These are phyloP conservation scores for Scaeva pyrastri DNA, from an alignment of 2,888 invertebrate genomes.

Conservation along the genomic window DNA sequence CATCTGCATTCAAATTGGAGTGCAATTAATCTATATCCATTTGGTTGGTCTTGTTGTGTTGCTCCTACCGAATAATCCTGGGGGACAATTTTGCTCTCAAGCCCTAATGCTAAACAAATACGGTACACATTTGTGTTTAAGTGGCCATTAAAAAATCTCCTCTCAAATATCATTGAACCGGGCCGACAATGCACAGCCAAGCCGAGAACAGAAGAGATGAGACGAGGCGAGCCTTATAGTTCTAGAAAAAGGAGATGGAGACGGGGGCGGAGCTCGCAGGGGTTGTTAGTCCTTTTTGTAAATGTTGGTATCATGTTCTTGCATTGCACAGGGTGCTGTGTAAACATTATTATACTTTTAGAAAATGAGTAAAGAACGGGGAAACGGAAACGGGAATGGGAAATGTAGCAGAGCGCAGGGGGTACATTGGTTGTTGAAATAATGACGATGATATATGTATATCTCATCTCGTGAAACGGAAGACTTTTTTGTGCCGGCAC, in stretches of 20 bases:
- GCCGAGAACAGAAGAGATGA: not conserved
- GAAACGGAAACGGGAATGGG: not conserved
- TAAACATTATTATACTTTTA: constrained; percentile 68
- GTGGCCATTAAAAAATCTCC: constrained; percentile 73
- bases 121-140: constrained; percentile 70
- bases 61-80: not conserved
- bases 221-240: not conserved
- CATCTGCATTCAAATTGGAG: not conserved
- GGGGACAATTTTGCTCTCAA: constrained; percentile 30
- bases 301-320: constrained; percentile 52
- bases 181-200: constrained; percentile 32
- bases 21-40: constrained; percentile 28
- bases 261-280: not conserved
- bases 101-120: constrained; percentile 73
- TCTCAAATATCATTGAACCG: constrained; percentile 70
- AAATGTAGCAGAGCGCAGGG: not conserved
- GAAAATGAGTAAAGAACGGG: constrained; percentile 9
- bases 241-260: not conserved
- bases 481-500: constrained; percentile 59
- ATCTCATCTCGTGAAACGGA: constrained; percentile 51
- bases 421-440: not conserved
- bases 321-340: constrained; percentile 63
- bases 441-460: constrained; percentile 37
- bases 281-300: constrained; percentile 60
- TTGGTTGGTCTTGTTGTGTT: not conserved